Evolutionary conservation across 2,797 vertebrate genomes (phyloP), one percentile per base, ranked within the genome.

Genomic region (Spheniscus humboldti): DNA sequence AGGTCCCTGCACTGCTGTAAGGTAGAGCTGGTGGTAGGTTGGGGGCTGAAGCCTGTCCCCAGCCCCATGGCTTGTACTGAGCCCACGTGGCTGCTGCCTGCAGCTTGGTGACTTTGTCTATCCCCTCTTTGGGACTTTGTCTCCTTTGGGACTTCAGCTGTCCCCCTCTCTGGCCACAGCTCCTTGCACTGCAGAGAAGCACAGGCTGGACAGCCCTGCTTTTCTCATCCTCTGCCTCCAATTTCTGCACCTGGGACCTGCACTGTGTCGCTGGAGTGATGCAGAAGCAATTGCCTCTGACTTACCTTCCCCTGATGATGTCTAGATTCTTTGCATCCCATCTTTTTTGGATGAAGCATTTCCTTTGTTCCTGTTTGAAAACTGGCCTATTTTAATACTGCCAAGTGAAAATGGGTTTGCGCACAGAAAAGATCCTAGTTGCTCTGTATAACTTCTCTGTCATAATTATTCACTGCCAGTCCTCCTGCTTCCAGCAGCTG

Each of bases 401-500:
- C 86, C 90, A 79, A 86, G 69, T 63, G 71, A 45, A 91, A 90
- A 60, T 25, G 88, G 90, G 64, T 71, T 75, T 82, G 67, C 37
- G 80, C 64, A 22, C 41, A 37, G 77, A 74, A 77, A 76, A 79
- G 92, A 91, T 93, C 81, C 81, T 68, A 33, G 81, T 95, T 17
- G n/a, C 86, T 94, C 71, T 7, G 63, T 53, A 10, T 28, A 91
- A 85, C 81, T 93, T 73, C 39, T 20, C 88, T 77, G 81, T 45
- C 55, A 37, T 82, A 63, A 87, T 85, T 90, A 91, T 95, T 95
- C 86, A 62, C 75, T 86, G 84, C 93, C 78, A 79, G 88, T 43
- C 88, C 94, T 74, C 75, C 77, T 77, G 80, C 92, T 90, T 41
- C 83, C 77, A 84, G 90, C 94, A 96, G 95, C 96, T 97, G 97